phyloP scores from a whole-genome alignment of 2,113 vertebrate genomes.

The Onychostruthus taczanowskii region DNA sequence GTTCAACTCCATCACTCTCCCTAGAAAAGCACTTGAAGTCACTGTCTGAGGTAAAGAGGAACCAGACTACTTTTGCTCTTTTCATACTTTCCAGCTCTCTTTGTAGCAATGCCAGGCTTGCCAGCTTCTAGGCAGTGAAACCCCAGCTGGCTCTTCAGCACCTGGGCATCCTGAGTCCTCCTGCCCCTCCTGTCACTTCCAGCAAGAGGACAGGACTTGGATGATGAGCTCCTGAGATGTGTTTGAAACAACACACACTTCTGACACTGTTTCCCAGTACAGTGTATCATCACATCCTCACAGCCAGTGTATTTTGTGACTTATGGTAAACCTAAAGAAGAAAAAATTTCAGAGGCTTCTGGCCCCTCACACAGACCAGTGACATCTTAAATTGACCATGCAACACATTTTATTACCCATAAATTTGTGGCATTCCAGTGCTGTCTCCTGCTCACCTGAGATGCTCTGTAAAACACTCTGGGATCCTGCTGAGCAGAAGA shows the following conservation, averaged over 20 bases:
- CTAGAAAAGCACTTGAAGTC: background rate
- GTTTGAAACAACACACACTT: background rate
- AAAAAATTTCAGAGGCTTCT: background rate
- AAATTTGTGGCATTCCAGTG: background rate
- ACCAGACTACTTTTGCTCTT: background rate
- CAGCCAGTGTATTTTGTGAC: background rate
- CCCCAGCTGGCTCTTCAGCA: background rate
- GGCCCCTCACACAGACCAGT: background rate
- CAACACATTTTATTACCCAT: background rate
- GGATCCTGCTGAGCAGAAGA: background rate
- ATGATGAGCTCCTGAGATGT: background rate
- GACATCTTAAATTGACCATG: background rate
- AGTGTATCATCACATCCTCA: background rate
- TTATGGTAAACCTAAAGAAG: background rate
- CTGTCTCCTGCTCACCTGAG: background rate
- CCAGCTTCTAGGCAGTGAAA: fast-evolving
- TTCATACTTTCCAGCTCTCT: background rate
- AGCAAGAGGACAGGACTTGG: background rate
- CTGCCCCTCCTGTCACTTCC: background rate
- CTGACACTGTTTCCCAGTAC: background rate
- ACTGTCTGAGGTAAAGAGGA: background rate
- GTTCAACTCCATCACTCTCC: background rate
- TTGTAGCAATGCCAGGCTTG: background rate
- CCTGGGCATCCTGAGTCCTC: background rate
- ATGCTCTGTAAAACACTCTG: background rate